Conservation (phyloP, 2,797 vertebrate genomes). For the Lacerta viridis region DNA sequence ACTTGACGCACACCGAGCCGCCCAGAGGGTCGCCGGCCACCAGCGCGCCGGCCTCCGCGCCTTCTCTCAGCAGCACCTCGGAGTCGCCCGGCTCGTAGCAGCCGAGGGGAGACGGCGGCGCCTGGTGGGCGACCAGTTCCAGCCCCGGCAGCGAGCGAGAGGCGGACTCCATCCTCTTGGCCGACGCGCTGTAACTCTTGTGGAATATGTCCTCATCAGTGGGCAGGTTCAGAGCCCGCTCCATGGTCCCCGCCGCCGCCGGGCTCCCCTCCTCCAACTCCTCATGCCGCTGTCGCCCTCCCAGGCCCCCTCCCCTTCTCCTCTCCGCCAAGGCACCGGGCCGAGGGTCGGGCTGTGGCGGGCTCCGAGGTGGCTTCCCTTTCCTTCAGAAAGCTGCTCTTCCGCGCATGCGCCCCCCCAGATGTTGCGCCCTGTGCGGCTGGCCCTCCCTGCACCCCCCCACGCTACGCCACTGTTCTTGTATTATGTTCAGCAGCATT, state of each 20-base stretch:
- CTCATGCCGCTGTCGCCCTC: slow-evolving; percentile 57
- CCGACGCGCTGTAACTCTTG: slow-evolving; percentile 93
- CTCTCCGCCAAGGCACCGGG: neutral
- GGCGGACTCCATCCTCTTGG: slow-evolving; percentile 92
- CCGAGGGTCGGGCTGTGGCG: neutral
- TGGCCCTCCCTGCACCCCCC: no score
- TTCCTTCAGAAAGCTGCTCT: neutral
- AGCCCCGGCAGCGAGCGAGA: slow-evolving; percentile 90
- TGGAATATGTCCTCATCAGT: slow-evolving; percentile 90
- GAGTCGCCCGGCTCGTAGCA: slow-evolving; percentile 91
- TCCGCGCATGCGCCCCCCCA: no score
- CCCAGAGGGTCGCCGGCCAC: slow-evolving; percentile 82
- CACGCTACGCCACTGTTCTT: no score
- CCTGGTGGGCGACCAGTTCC: slow-evolving; percentile 83
- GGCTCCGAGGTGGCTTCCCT: neutral
- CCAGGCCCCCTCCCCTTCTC: slow-evolving; percentile 50
- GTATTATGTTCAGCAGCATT: neutral
- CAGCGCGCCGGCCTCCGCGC: slow-evolving; percentile 79
- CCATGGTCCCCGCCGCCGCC: slow-evolving; percentile 80
- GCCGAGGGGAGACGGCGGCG: slow-evolving; percentile 84
- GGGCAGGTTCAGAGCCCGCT: slow-evolving; percentile 93
- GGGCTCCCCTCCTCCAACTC: slow-evolving; percentile 59
- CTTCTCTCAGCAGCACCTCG: slow-evolving; percentile 88
- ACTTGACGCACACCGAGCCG: slow-evolving; percentile 92
- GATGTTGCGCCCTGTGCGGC: no score